Evolutionary conservation across 2,113 vertebrate species (phyloP).

Genomic region (Chionis minor): DNA sequence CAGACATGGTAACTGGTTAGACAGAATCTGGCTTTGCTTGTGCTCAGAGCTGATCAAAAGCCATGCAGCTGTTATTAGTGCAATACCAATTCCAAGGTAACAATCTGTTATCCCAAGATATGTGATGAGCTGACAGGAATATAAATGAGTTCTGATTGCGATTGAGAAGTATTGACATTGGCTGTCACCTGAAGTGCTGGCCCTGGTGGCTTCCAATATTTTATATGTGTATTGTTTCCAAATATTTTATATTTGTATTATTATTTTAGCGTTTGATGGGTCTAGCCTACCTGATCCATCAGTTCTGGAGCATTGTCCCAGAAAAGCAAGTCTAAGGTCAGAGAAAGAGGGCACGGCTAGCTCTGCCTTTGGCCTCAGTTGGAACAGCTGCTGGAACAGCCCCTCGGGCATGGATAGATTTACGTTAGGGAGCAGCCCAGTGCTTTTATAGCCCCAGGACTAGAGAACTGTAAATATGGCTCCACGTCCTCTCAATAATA

Average conservation of each 20-base stretch:
- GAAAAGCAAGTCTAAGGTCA: background rate
- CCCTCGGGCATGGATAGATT: background rate
- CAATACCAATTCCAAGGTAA: background rate
- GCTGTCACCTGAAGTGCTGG: background rate
- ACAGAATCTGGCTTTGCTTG: background rate
- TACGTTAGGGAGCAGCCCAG: background rate
- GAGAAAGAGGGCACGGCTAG: background rate
- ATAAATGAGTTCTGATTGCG: background rate
- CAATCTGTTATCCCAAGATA: background rate
- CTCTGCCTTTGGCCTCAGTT: background rate
- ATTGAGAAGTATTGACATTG: background rate
- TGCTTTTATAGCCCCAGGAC: background rate
- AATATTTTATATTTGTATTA: background rate
- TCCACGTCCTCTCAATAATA: background rate
- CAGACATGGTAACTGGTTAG: background rate
- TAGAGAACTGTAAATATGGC: background rate
- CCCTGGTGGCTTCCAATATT: background rate
- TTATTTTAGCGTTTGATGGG: background rate
- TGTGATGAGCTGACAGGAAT: background rate
- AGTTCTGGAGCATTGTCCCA: background rate
- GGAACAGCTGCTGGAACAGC: background rate
- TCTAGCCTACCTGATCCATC: background rate
- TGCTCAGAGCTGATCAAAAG: background rate
- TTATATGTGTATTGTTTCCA: background rate
- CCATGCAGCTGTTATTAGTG: background rate